Base-by-base conservation (phyloP, 2,797 vertebrate genomes). In the Catamblyrhynchus diadema region DNA sequence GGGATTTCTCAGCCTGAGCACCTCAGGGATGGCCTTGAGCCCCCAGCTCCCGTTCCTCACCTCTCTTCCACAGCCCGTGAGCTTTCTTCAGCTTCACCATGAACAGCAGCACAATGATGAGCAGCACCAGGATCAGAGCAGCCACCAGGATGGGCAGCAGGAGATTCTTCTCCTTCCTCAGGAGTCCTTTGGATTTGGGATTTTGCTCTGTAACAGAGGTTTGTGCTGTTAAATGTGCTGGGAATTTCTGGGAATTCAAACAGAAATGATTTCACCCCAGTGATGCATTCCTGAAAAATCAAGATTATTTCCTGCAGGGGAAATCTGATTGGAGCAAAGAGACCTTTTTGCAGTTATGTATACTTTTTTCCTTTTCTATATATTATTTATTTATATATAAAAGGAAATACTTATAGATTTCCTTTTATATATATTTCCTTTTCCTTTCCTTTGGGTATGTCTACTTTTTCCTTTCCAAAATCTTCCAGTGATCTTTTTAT, bases 51-150 rank as follows among this genome's bases (percentile, higher is more conserved):
- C 4, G 3, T 6, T 53, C 39, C 96, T 89, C 62, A 99, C 99
- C 99, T 98, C 89, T 98, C 78, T 98, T 99, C 99, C 99, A 99
- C 27, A 90, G 24, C 3, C 98, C 41, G 2, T 99, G 98, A 8
- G 98, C 99, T 97, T 97, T 98, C 73, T 98, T 98, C 54, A 99
- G 97, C 95, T 99, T 99, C 86, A 98, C 94, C 53, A 97, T 22
- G 56, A 99, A 98, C 16, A 99, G 98, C 66, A 98, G 95, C 28
- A 99, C 97, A 0, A 99, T 98, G 80, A 99, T 56, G 23, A 99
- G 94, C 80, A 99, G 98, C 80, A 95, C 41, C 0, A 98, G 47
- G 28, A 99, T 97, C 69, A 99, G 98, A 51, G 96, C 97, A 28
- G 98, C 98, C 62, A 99, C 99, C 32, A 99, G 93, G 3, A 98